Conservation (phyloP, 1,140 invertebrate genomes). For the Lepeophtheirus salmonis region DNA sequence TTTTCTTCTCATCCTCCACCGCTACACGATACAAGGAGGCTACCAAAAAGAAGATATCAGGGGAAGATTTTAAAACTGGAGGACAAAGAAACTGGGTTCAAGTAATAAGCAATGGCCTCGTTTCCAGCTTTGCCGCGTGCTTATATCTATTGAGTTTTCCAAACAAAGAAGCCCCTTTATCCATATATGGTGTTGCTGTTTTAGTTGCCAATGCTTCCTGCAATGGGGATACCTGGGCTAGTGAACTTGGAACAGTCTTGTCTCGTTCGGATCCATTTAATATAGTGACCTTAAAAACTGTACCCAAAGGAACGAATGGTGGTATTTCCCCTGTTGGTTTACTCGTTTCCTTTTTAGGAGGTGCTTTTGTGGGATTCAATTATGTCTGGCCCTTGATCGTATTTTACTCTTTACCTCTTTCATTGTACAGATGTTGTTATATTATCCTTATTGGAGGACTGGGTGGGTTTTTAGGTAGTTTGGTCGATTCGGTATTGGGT, state of each 20-base stretch:
- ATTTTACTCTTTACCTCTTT: not conserved
- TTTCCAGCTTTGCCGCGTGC: not conserved
- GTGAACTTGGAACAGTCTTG: constrained; percentile 62
- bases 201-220: constrained; percentile 53
- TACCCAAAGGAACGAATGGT: not conserved
- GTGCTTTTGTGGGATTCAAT: not conserved
- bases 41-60: constrained; percentile 45
- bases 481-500: not conserved
- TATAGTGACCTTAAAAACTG: not conserved
- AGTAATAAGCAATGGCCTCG: constrained; percentile 52
- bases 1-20: constrained; percentile 60
- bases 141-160: not conserved
- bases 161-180: not conserved
- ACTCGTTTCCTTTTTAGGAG: not conserved
- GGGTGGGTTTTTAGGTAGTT: not conserved
- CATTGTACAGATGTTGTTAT: not conserved
- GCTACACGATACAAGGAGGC: constrained; percentile 53
- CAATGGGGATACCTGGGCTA: constrained; percentile 79
- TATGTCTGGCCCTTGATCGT: not conserved
- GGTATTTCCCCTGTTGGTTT: not conserved
- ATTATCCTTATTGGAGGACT: not conserved
- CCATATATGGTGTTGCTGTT: constrained; percentile 13
- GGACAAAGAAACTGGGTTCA: constrained; percentile 77
- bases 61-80: constrained; percentile 59
- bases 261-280: not conserved